phyloP scores from a whole-genome alignment of 1,140 invertebrate species.

The Chelonus insularis region DNA sequence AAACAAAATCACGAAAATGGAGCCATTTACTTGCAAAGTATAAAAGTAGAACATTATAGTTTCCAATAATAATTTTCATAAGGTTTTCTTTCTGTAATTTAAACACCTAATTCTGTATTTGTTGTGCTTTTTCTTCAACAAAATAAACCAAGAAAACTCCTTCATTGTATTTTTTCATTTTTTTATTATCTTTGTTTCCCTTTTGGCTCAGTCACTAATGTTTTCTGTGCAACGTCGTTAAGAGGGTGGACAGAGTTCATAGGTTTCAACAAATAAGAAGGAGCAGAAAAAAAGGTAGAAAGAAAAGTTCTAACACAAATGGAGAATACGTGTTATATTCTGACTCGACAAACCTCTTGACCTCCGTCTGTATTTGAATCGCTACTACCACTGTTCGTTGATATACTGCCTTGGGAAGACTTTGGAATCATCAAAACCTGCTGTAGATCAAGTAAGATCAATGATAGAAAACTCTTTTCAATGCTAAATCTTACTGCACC shows the following conservation, averaged over 20 bases:
- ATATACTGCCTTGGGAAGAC: conserved; percentile 8
- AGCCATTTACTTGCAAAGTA: too few relatives aligned
- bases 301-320: conserved; percentile 9
- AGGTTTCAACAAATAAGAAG: background rate
- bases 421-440: background rate
- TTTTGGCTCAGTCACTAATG: conserved; percentile 32
- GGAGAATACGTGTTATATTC: conserved; percentile 20
- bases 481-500: background rate
- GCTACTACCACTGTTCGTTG: background rate
- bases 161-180: conserved; percentile 32
- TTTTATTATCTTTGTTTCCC: conserved; percentile 34
- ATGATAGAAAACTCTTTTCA: background rate
- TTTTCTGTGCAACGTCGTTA: conserved; percentile 4
- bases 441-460: too few relatives aligned
- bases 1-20: too few relatives aligned
- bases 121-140: too few relatives aligned
- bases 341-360: conserved; percentile 7
- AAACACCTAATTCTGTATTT: too few relatives aligned
- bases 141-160: conserved; percentile 10
- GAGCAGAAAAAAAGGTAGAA: background rate
- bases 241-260: background rate
- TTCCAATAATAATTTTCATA: too few relatives aligned
- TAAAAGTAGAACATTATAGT: too few relatives aligned
- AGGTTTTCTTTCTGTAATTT: too few relatives aligned
- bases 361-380: background rate